These are phyloP conservation scores for Nycticorax nycticorax DNA, from an alignment of 2,113 vertebrate species.

Conservation along the genomic window DNA sequence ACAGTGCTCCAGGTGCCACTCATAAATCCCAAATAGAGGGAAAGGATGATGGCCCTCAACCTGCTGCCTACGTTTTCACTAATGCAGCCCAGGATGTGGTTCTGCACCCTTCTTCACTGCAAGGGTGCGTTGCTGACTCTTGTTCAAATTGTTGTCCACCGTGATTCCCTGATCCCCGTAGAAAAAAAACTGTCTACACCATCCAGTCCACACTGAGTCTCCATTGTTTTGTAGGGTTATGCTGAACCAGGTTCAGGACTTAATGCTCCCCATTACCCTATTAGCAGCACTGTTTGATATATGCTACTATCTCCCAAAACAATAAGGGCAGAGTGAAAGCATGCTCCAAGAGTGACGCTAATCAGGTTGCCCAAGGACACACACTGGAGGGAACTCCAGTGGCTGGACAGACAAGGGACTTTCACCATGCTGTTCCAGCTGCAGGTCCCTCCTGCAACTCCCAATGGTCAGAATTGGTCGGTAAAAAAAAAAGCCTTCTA, in stretches of 20 bases:
- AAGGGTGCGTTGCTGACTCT: not conserved
- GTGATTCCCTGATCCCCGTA: fast-evolving
- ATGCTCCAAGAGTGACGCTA: not conserved
- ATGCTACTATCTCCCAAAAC: not conserved
- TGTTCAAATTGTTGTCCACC: not conserved
- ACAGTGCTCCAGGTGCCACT: not conserved
- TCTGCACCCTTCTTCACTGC: not conserved
- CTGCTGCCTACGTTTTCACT: not conserved
- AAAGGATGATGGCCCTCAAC: not conserved
- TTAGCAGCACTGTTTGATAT: not conserved
- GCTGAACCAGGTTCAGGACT: not conserved
- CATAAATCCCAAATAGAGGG: not conserved
- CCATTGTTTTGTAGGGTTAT: not conserved
- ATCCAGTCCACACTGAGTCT: not conserved
- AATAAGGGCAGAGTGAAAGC: not conserved
- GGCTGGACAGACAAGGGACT: not conserved
- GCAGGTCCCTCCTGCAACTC: not conserved
- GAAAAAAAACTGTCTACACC: not conserved
- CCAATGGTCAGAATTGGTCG: not conserved
- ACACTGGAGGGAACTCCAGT: not conserved
- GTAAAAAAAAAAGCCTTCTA: not conserved
- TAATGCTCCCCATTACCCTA: not conserved
- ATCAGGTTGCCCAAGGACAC: not conserved
- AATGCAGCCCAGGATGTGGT: not conserved
- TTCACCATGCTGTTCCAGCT: not conserved